Evolutionary conservation across 2,797 vertebrate species (phyloP), one percentile per base, ranked within the genome.

Genomic region (Pogonophryne albipinna): DNA sequence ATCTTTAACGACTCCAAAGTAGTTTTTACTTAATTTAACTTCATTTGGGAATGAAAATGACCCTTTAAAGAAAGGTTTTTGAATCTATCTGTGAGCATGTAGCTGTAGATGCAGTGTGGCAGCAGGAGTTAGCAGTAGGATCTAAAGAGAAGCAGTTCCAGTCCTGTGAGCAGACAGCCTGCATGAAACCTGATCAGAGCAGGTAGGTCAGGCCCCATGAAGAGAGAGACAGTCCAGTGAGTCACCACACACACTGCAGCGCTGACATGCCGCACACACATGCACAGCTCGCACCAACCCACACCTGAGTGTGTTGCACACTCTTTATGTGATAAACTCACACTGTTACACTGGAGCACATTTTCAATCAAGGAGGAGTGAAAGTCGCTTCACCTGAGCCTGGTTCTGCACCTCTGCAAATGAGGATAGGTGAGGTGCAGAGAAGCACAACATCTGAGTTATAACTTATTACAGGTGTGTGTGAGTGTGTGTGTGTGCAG

Each of bases 391-490:
- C 64, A 67, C 65, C 58, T 71, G 66, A 23, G 74, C 46, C 57
- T 57, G 42, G 70, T 56, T 72, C n/a, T 78, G 47, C 64, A 78
- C 61, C 71, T 72, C 56, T 66, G 62, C 66, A 82, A 80, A 87
- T 82, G 75, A 85, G 69, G 67, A 71, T 51, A 56, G 62, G 79
- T 61, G 62, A 23, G 34, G 65, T 60, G 59, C 19, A 60, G 63
- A 68, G 55, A 44, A 76, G 74, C 31, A 62, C 85, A 86, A 73
- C 78, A 84, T 87, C 80, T 81, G 79, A 88, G 20, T 55, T 78
- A 87, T 92, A 75, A 91, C 80, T 92, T 91, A 91, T 92, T 93
- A 85, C 92, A 90, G 75, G 59, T 61, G 80, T 58, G 46, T 70
- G 74, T 66, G 56, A 57, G 20, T 55, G 23, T 27, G 53, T 41